Evolutionary conservation across 2,113 vertebrate species (phyloP), one percentile per base, ranked within the genome.

Genomic region (Cichladusa arquata): DNA sequence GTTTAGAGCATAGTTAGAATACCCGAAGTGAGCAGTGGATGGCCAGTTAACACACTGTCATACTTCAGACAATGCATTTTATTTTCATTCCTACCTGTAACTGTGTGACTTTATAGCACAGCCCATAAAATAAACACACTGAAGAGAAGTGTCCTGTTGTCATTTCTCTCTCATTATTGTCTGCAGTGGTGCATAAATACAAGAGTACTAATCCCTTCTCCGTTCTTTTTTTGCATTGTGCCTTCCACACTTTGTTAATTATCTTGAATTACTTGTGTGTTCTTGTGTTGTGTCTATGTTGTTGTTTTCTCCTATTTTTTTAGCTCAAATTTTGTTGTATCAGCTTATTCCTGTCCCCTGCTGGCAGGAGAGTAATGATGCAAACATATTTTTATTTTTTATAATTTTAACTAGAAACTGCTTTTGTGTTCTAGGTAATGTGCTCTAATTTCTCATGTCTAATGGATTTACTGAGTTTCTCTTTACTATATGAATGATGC

Each of bases 331-430:
- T 23, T 2, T 10, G 8, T 84, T 91, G 15, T 51, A 9, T 88
- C 64, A 58, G 29, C 57, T 90, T 72, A 14, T 88, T 84, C 40
- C 88, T 92, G 82, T 72, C 90, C 80, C 47, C 88, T 95, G 72
- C 60, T 84, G 90, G 73, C 77, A 84, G 77, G 38, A 90, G 14
- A 58, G 26, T 2, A 2, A 14, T 48, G 87, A 70, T 88, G 53
- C 80, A 86, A 56, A 65, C 53, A 57, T 42, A 13, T 36, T 89
- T 72, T 40, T 69, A 11, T 36, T 93, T 82, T 74, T 82, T 67
- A 11, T 44, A 26, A 51, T 71, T 78, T 67, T 69, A 42, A 87
- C 20, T 1, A 1, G 67, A 78, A 85, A 25, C 45, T 80, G 45
- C 50, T 80, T 84, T 85, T 76, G 19, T 82, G 38, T 80, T 95